Evolutionary conservation across 2,113 vertebrate species (phyloP), one percentile per base, ranked within the genome.

Genomic region (Silurus asotus): DNA sequence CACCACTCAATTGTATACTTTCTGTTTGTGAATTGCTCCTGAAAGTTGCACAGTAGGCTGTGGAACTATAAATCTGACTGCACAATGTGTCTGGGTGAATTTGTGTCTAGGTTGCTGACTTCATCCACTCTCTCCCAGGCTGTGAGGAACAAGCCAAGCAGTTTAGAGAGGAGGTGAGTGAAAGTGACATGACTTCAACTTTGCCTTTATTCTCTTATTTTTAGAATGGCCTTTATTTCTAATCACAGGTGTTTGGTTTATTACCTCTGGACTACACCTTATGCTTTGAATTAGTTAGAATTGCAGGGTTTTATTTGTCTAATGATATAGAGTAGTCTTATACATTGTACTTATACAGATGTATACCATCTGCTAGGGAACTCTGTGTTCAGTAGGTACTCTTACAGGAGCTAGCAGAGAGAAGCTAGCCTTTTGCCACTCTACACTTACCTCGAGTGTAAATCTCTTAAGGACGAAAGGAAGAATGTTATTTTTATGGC

Each of bases 101-200:
- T 51, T 87, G 48, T 64, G 64, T 87, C 45, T 86, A 93, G 94
- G 94, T 96, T 85, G 94, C 94, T 53, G 93, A 93, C 83, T 96
- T 96, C 84, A 89, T 96, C 5, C 93, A 95, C 87, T 95, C 95
- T 53, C 95, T 96, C 25, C 94, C 95, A 1, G 96, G 96, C 69
- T 94, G 95, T 69, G 93, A 94, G 84, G 95, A 95, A 15, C 94
- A 93, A 67, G 95, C 95, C 49, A 94, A 95, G 87, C 94, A 92
- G 88, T 95, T 97, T 91, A 94, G 91, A 90, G 95, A 95, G 8
- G 95, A 96, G 95, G 95, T 96, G 90, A 93, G 89, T 83, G 59
- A 88, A 65, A 13, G 56, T 25, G 19, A 82, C 62, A 51, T 25
- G 28, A 48, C 17, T 67, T 88, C 23, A 61, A 49, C n/a, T 70